Percentiles rank a stretch among this genome's conserved stretches.
These are phyloP conservation scores for Ophraella communa DNA, from an alignment of 2,888 invertebrate genomes.

Conservation along the genomic window DNA sequence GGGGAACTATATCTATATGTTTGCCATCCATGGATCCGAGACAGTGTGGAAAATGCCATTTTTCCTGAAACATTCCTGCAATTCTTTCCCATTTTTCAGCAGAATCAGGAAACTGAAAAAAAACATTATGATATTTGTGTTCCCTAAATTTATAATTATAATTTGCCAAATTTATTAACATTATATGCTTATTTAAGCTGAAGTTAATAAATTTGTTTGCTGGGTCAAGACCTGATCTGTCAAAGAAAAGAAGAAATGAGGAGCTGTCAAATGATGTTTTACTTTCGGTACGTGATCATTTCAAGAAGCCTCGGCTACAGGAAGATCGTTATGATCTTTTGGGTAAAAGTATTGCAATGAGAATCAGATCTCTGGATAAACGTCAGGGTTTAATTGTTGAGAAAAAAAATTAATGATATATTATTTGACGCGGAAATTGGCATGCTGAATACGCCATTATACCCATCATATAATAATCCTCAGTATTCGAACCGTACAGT, in stretches of 20 bases:
- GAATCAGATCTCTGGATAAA: neutral
- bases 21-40: conserved; percentile 25
- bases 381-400: conserved; percentile 1
- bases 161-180: neutral
- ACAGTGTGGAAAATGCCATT: conserved; percentile 30
- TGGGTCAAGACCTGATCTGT: neutral
- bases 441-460: neutral
- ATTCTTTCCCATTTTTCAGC: conserved; percentile 12
- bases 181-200: too few species aligned
- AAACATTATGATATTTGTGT: neutral
- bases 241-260: conserved; percentile 1
- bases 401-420: conserved; percentile 8
- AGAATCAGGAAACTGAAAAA: conserved; percentile 14
- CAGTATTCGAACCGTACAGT: too few species aligned
- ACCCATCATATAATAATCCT: too few species aligned
- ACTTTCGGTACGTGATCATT: neutral
- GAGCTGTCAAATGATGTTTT: neutral
- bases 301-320: neutral
- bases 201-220: neutral
- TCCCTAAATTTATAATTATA: neutral
- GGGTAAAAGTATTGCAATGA: conserved; percentile 3
- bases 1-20: conserved; percentile 26
- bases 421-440: conserved; percentile 6
- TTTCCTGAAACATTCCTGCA: conserved; percentile 12
- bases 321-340: conserved; percentile 7